Conservation (phyloP, 2,797 vertebrate species). For the Chaunax sp. region DNA sequence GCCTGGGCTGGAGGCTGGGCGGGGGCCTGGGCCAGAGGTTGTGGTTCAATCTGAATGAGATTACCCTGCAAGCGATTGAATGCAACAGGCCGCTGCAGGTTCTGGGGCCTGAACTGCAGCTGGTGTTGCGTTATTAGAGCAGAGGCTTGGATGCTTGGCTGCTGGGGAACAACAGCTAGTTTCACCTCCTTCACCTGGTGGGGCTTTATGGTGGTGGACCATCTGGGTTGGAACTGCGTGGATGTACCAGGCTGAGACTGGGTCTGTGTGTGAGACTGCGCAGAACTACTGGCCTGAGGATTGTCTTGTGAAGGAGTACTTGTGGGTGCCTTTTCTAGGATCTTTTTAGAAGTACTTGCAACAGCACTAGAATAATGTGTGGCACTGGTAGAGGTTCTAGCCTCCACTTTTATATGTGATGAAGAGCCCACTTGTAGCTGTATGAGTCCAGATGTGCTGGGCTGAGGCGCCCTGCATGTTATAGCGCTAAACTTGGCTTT, state of each 20-base stretch:
- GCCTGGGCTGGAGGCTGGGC: constrained; percentile 39
- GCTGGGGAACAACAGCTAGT: constrained; percentile 50
- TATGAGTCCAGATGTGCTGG: constrained; percentile 56
- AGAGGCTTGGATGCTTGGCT: constrained; percentile 47
- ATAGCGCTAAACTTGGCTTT: constrained; percentile 30
- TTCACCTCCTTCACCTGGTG: constrained; percentile 33
- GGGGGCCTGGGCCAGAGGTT: constrained; percentile 56
- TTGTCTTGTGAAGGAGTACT: constrained; percentile 51
- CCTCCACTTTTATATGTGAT: constrained; percentile 9
- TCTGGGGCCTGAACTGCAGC: constrained; percentile 25
- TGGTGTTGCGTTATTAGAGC: constrained; percentile 51
- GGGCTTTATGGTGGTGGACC: not conserved
- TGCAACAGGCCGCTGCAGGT: constrained; percentile 1
- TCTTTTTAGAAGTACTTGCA: constrained; percentile 38
- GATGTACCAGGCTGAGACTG: constrained; percentile 62
- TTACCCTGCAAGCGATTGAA: constrained; percentile 51
- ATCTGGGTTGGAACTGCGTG: constrained; percentile 25
- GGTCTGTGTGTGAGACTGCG: constrained; percentile 26
- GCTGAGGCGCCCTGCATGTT: constrained; percentile 33
- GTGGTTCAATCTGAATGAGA: constrained; percentile 72
- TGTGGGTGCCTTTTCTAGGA: constrained; percentile 38
- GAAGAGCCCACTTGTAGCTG: constrained; percentile 41
- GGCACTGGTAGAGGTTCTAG: constrained; percentile 38
- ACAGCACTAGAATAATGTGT: constrained; percentile 5
- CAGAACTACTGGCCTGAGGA: constrained; percentile 70